A percentile compares a stretch with the other conserved stretches of the same genome.
Evolutionary conservation across 2,888 invertebrate genomes (phyloP).

Genomic region (Cylindroiulus punctatus): DNA sequence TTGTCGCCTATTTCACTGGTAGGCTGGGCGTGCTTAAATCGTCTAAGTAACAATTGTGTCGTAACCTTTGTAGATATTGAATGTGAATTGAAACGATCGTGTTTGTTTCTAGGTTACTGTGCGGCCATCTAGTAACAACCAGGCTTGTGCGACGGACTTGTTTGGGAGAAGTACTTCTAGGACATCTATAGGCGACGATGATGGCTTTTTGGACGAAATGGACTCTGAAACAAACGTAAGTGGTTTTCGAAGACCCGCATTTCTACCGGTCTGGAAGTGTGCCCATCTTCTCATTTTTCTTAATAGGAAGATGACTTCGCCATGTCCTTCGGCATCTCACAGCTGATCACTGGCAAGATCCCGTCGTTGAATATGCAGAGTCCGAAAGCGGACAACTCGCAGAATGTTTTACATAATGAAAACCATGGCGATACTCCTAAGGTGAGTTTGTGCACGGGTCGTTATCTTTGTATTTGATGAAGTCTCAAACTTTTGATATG

Average conservation of each 20-base stretch:
- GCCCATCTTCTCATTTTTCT: background rate
- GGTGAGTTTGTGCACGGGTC: background rate
- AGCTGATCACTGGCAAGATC: constrained; percentile 48
- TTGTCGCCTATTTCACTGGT: constrained; percentile 31
- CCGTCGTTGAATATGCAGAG: constrained; percentile 8
- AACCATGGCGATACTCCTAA: constrained; percentile 42
- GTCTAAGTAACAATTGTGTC: too few relatives aligned
- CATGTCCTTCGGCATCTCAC: constrained; percentile 41
- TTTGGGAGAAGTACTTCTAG: background rate
- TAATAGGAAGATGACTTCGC: background rate
- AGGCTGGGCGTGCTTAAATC: background rate
- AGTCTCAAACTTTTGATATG: too few relatives aligned
- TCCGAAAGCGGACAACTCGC: background rate
- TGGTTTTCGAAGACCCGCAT: too few relatives aligned
- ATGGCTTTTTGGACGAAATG: constrained; percentile 50
- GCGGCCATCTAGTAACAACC: background rate
- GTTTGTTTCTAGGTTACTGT: background rate
- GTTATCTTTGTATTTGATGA: too few relatives aligned
- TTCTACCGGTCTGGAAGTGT: too few relatives aligned
- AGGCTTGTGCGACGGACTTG: background rate
- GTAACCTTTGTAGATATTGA: too few relatives aligned
- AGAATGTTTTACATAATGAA: background rate
- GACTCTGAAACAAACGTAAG: background rate
- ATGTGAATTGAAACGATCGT: too few relatives aligned
- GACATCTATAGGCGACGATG: background rate